Percentiles rank a stretch among this genome's conserved stretches.
phyloP scores from a whole-genome alignment of 2,113 vertebrate genomes.

The Gobiocypris rarus region DNA sequence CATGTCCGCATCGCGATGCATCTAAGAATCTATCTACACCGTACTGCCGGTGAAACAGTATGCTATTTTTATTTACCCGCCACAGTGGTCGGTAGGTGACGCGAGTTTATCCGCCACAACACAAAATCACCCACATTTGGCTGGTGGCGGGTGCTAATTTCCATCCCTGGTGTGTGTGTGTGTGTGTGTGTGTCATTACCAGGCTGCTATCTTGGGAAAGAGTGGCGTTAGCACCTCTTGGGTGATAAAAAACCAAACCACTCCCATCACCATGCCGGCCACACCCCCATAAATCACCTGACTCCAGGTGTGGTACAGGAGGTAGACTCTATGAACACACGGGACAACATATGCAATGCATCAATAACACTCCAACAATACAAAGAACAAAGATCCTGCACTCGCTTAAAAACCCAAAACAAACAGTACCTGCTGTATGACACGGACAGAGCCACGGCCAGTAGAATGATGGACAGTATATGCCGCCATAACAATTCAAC shows the following conservation, averaged over 20 bases:
- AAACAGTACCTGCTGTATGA: conserved; percentile 93
- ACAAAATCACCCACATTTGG: no score
- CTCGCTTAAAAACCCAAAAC: neutral
- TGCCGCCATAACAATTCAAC: conserved; percentile 98
- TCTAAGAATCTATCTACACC: no score
- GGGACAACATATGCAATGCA: neutral
- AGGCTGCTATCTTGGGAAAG: conserved; percentile 97
- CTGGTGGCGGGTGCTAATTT: no score
- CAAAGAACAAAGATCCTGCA: neutral
- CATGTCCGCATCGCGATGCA: no score
- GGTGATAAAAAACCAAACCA: conserved; percentile 94
- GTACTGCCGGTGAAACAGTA: no score
- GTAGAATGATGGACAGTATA: conserved; percentile 88
- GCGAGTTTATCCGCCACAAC: no score
- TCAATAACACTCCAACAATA: neutral
- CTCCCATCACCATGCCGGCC: conserved; percentile 86
- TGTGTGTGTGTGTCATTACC: conserved; percentile 75
- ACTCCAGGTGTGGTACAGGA: conserved; percentile 97
- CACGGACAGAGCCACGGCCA: conserved; percentile 88
- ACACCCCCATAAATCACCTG: conserved; percentile 93
- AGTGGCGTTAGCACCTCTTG: conserved; percentile 96
- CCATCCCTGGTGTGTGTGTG: no score
- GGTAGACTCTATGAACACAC: conserved; percentile 85
- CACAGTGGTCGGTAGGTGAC: no score
- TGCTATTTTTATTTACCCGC: no score